Conservation (phyloP, 2,888 invertebrate genomes). For the Philereme vetulata region DNA sequence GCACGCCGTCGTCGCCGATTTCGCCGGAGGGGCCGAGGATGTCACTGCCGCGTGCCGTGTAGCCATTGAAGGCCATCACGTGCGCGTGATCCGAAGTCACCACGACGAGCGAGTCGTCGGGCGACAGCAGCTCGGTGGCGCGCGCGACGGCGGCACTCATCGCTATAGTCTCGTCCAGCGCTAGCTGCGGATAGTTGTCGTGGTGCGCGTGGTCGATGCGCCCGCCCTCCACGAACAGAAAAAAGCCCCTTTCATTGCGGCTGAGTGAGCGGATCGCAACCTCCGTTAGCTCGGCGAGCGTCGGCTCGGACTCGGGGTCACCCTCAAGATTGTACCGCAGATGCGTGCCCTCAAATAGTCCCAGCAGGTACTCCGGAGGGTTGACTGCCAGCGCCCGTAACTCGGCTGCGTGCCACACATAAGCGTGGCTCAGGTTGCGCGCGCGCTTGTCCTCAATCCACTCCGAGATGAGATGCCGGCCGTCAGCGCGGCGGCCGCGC, state of each 20-base stretch:
- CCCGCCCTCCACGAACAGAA: slow-evolving; percentile 88
- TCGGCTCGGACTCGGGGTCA: slow-evolving; percentile 85
- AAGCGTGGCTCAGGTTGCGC: slow-evolving; percentile 62
- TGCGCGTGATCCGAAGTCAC: slow-evolving; percentile 91
- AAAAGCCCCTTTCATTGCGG: slow-evolving; percentile 86
- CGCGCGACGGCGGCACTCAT: slow-evolving; percentile 81
- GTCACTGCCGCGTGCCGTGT: slow-evolving; percentile 78
- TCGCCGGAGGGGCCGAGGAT: slow-evolving; percentile 67
- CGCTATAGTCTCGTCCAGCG: slow-evolving; percentile 87
- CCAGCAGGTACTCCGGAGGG: slow-evolving; percentile 85
- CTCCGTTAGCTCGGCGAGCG: slow-evolving; percentile 74
- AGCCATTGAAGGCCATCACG: slow-evolving; percentile 87
- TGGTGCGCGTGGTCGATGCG: slow-evolving; percentile 88
- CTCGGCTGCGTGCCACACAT: slow-evolving; percentile 77
- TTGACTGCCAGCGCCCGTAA: slow-evolving; percentile 42
- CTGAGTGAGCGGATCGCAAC: slow-evolving; percentile 87
- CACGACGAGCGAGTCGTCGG: slow-evolving; percentile 87
- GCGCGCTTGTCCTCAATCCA: slow-evolving; percentile 82
- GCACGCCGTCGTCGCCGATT: slow-evolving; percentile 68
- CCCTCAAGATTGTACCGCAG: slow-evolving; percentile 87
- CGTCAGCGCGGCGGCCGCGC: slow-evolving; percentile 79
- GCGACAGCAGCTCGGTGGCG: slow-evolving; percentile 70
- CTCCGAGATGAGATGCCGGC: slow-evolving; percentile 85
- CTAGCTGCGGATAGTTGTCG: slow-evolving; percentile 75
- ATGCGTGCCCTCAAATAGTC: slow-evolving; percentile 85